phyloP scores from a whole-genome alignment of 2,888 invertebrate species.

The Baccha elongata region DNA sequence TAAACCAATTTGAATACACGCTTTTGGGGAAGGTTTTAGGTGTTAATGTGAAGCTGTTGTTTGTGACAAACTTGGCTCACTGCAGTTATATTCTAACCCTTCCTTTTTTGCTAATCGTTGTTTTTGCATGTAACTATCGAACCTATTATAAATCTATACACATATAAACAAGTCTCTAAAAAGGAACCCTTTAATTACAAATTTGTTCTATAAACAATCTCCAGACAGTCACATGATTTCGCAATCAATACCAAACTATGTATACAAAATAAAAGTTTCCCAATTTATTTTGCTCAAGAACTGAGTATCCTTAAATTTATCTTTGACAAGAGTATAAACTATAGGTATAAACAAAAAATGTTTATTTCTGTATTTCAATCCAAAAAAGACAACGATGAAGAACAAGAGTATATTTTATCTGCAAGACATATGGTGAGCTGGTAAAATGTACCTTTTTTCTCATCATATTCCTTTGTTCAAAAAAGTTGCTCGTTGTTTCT shows the following conservation, averaged over 20 bases:
- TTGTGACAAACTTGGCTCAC: no score
- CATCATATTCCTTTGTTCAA: slow-evolving; percentile 54
- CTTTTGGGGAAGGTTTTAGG: no score
- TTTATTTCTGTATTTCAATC: slow-evolving; percentile 51
- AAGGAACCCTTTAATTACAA: slow-evolving; percentile 2
- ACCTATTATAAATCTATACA: no score
- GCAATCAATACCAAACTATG: slow-evolving; percentile 50
- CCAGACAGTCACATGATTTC: slow-evolving; percentile 13
- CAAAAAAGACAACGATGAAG: slow-evolving; percentile 5
- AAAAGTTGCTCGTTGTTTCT: slow-evolving; percentile 60
- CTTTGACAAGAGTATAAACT: slow-evolving; percentile 69
- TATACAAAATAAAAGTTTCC: slow-evolving; percentile 49
- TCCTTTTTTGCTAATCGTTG: no score
- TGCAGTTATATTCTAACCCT: no score
- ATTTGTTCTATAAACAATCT: not conserved
- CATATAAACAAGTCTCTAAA: not conserved
- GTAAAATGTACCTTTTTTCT: slow-evolving; percentile 48
- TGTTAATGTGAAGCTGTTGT: no score
- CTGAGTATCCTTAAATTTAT: slow-evolving; percentile 60
- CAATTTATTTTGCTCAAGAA: slow-evolving; percentile 52
- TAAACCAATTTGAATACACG: no score
- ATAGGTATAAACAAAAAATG: no score
- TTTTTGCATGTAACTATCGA: no score
- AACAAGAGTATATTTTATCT: slow-evolving; percentile 54
- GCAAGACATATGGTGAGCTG: slow-evolving; percentile 60